phyloP scores from a whole-genome alignment of 2,797 vertebrate genomes.

The Diglossa cyanea region DNA sequence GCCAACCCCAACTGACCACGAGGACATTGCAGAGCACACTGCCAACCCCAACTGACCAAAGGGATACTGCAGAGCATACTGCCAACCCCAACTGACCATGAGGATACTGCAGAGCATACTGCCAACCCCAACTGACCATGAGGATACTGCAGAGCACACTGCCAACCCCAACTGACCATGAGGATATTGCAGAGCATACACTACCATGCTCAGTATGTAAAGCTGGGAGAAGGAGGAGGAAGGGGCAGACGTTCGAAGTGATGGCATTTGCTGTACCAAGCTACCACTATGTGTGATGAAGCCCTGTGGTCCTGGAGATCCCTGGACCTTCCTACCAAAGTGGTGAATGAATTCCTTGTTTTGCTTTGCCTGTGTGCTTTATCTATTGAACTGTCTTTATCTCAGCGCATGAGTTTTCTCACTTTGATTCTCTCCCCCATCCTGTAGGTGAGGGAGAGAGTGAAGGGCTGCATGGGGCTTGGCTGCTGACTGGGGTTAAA shows the following conservation, averaged over 20 bases:
- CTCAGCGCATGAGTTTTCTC: background rate
- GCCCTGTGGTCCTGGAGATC: background rate
- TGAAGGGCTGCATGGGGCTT: background rate
- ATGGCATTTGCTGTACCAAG: background rate
- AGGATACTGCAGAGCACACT: background rate
- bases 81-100: no score
- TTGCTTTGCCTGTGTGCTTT: background rate
- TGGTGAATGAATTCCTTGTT: background rate
- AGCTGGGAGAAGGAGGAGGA: background rate
- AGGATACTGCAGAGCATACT: no score
- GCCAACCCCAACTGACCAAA: background rate
- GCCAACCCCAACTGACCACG: background rate
- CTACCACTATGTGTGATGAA: fast-evolving
- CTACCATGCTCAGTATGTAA: background rate
- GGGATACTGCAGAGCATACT: background rate
- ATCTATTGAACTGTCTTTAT: background rate
- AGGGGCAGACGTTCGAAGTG: fast-evolving
- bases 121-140: background rate
- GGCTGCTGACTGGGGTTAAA: background rate
- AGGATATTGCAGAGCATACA: background rate
- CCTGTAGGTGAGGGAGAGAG: background rate
- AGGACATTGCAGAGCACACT: background rate
- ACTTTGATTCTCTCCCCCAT: background rate
- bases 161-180: background rate
- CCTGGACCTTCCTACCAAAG: background rate